Percentiles rank a stretch among this genome's conserved stretches.
phyloP scores from a whole-genome alignment of 2,113 vertebrate genomes.

The Procavia capensis region DNA sequence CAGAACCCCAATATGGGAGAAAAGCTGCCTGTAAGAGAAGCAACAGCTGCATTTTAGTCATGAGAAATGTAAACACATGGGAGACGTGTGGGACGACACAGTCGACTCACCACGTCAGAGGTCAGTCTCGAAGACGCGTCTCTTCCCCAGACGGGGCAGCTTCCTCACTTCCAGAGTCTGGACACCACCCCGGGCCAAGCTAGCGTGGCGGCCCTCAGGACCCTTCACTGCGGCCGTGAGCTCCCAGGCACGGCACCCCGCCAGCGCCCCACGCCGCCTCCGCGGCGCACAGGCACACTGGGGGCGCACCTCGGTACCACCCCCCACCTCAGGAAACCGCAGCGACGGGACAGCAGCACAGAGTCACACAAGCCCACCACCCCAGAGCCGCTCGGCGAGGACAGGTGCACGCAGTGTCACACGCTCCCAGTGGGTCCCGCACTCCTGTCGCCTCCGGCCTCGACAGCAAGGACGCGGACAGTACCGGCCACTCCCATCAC shows the following conservation, averaged over 20 bases:
- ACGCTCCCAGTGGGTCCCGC: too few relatives aligned
- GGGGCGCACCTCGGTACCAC: too few relatives aligned
- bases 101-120: not conserved
- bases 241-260: not conserved
- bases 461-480: too few relatives aligned
- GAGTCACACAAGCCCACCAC: too few relatives aligned
- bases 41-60: not conserved
- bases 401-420: too few relatives aligned
- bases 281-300: too few relatives aligned
- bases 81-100: not conserved
- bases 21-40: not conserved
- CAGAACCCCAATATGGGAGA: not conserved
- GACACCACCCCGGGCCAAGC: accelerated
- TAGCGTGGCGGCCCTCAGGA: accelerated
- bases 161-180: not conserved
- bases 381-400: too few relatives aligned
- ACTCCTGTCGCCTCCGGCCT: too few relatives aligned
- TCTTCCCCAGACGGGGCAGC: too few relatives aligned
- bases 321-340: too few relatives aligned
- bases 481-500: too few relatives aligned
- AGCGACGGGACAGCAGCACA: too few relatives aligned
- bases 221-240: not conserved
- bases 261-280: not conserved
- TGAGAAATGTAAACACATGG: accelerated
- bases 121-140: not conserved